A percentile compares a stretch with the other conserved stretches of the same genome.
Conservation (phyloP, 2,113 vertebrate species). For the Microtus oregoni region DNA sequence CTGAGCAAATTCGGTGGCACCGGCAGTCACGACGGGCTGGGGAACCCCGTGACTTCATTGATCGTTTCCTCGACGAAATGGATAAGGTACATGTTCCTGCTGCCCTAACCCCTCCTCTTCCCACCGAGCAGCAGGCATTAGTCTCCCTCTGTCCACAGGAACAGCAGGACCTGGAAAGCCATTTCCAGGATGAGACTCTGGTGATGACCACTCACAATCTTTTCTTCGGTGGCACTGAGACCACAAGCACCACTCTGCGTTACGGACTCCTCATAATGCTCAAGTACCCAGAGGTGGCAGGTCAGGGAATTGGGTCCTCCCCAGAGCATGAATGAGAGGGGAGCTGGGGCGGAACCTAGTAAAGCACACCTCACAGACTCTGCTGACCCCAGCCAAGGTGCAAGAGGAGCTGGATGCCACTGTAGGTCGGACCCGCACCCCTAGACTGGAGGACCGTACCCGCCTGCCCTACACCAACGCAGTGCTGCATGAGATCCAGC, state of each 20-base stretch:
- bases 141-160: constrained; percentile 78
- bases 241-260: constrained; percentile 88
- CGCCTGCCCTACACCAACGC: constrained; percentile 44
- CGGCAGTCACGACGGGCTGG: background rate
- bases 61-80: constrained; percentile 73
- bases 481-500: constrained; percentile 52
- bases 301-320: constrained; percentile 59
- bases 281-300: constrained; percentile 87
- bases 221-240: constrained; percentile 89
- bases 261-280: constrained; percentile 86
- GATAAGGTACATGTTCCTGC: constrained; percentile 34
- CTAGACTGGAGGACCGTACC: constrained; percentile 22
- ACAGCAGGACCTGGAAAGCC: constrained; percentile 79
- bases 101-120: background rate
- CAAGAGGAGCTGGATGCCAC: constrained; percentile 56
- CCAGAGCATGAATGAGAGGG: background rate
- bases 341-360: background rate
- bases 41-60: constrained; percentile 59
- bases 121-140: background rate
- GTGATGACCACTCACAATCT: constrained; percentile 85
- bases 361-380: background rate
- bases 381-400: constrained; percentile 6
- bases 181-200: constrained; percentile 87
- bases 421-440: background rate
- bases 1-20: constrained; percentile 61